Evolutionary conservation across 2,113 vertebrate species (phyloP).

Genomic region (Bombycilla garrulus): DNA sequence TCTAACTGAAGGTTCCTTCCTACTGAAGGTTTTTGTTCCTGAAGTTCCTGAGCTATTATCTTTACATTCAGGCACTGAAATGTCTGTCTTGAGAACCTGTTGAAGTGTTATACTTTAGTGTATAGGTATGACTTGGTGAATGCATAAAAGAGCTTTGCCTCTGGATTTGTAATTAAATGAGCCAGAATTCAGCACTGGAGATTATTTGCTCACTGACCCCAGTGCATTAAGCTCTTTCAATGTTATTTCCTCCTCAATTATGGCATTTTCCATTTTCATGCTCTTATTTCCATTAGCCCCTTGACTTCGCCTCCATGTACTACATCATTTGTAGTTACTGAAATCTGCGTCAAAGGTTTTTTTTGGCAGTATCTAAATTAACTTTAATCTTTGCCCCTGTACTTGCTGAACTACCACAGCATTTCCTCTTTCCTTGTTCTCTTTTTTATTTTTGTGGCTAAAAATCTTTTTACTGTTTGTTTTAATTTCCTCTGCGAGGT

Average conservation of each 20-base stretch:
- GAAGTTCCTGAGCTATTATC: background rate
- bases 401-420: background rate
- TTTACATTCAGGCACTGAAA: background rate
- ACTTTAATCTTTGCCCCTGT: background rate
- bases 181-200: background rate
- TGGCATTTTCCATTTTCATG: background rate
- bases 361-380: background rate
- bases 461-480: slow-evolving; percentile 22
- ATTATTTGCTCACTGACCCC: background rate
- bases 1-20: background rate
- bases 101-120: background rate
- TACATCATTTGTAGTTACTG: background rate
- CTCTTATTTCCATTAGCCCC: background rate
- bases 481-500: slow-evolving; percentile 23
- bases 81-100: background rate
- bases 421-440: background rate
- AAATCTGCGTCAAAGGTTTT: background rate
- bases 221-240: background rate
- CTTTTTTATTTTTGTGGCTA: background rate
- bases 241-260: background rate
- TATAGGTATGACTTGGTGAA: background rate
- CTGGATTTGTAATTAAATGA: background rate
- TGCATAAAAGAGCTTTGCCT: background rate
- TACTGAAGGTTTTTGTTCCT: background rate
- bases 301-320: background rate